Percentiles rank a stretch among this genome's conserved stretches.
Conservation (phyloP, 2,888 invertebrate species). For the Parnassius glacialis region DNA sequence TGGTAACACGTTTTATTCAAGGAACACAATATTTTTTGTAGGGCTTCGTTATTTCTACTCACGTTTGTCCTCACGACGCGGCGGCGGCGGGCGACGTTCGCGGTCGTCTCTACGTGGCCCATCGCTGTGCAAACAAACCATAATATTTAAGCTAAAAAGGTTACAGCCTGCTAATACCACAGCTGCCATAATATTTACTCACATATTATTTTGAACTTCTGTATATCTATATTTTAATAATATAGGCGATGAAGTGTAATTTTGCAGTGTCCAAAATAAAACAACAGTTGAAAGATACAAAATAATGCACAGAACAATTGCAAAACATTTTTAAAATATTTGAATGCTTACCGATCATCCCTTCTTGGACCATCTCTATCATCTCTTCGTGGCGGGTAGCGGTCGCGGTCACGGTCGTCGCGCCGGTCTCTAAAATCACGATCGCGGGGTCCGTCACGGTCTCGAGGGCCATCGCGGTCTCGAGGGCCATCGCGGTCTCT, state of each 20-base stretch:
- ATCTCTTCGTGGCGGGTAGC: constrained; percentile 33
- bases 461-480: constrained; percentile 36
- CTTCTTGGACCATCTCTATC: constrained; percentile 52
- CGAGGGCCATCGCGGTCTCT: constrained; percentile 39
- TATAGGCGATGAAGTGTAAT: no score
- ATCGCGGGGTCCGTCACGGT: constrained; percentile 14
- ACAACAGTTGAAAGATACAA: no score
- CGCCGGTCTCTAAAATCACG: constrained; percentile 46
- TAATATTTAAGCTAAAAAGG: no score
- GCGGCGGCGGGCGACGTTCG: constrained; percentile 55
- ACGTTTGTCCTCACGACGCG: constrained; percentile 74
- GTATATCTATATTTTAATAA: no score
- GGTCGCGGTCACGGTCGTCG: constrained; percentile 45
- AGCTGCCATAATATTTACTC: no score
- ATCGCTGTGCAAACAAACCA: constrained; percentile 35
- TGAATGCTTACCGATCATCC: constrained; percentile 51
- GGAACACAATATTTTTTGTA: no score
- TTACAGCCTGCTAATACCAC: no score
- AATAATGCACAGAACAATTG: no score
- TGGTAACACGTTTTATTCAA: no score
- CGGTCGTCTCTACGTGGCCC: constrained; percentile 51
- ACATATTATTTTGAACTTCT: no score
- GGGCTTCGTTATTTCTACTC: constrained; percentile 34
- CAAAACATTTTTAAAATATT: no score
- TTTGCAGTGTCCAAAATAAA: no score